These are phyloP conservation scores for Branchellion lobata DNA, from an alignment of 2,888 invertebrate species.

Conservation along the genomic window DNA sequence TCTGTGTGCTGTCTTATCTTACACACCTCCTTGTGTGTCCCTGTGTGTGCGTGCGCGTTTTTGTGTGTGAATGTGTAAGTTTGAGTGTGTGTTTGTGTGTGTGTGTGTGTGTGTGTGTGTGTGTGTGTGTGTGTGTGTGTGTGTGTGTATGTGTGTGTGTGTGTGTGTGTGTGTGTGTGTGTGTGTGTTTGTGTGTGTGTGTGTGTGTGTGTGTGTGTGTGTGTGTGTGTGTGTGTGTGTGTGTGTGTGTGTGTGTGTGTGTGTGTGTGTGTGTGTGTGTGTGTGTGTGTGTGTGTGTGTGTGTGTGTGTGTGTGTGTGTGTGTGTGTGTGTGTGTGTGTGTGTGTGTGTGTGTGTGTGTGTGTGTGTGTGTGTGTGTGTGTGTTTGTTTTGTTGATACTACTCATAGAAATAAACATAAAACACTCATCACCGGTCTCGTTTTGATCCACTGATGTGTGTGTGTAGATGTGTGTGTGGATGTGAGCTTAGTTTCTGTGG, in stretches of 20 bases:
- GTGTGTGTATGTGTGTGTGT: slow-evolving; percentile 19
- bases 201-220: not conserved
- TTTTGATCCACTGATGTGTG: no score
- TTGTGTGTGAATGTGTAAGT: slow-evolving; percentile 1
- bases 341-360: no score
- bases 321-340: no score
- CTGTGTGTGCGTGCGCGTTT: not conserved
- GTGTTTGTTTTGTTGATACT: no score
- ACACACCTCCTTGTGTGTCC: slow-evolving; percentile 16
- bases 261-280: no score
- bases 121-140: slow-evolving; percentile 25
- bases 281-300: no score
- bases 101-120: slow-evolving; percentile 22
- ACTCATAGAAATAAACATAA: no score
- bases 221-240: not conserved
- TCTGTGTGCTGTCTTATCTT: no score
- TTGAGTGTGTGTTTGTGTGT: not conserved
- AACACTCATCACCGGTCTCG: no score
- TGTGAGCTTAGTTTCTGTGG: not conserved
- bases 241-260: no score
- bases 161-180: slow-evolving; percentile 21
- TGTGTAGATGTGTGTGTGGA: slow-evolving; percentile 6
- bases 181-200: slow-evolving; percentile 12
- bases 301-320: no score
- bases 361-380: no score